A percentile compares a stretch with the other conserved stretches of the same genome.
Conservation (phyloP, 2,113 vertebrate species). For the western clawed frog (Xenopus tropicalis) region DNA sequence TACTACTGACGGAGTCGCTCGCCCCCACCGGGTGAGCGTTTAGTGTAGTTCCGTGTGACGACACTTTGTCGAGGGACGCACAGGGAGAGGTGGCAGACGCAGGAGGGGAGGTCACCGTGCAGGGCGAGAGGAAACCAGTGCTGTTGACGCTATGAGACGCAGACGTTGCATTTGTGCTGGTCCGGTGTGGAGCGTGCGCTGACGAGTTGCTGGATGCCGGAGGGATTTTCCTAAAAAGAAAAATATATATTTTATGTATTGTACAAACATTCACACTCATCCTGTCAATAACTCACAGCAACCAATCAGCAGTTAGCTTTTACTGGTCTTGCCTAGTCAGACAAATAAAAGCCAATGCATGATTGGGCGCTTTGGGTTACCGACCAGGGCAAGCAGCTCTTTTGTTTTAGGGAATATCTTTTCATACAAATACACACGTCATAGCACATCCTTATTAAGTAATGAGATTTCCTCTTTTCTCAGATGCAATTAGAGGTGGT, state of each 20-base stretch:
- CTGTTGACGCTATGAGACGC: conserved; percentile 68
- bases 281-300: too few species aligned
- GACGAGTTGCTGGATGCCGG: conserved; percentile 79
- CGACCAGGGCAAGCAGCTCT: too few species aligned
- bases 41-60: conserved; percentile 90
- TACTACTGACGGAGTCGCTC: conserved; percentile 81
- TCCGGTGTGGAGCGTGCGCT: conserved; percentile 75
- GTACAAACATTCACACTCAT: too few species aligned
- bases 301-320: too few species aligned
- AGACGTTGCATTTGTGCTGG: conserved; percentile 75
- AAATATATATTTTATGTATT: background rate
- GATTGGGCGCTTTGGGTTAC: too few species aligned
- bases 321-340: too few species aligned
- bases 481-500: too few species aligned
- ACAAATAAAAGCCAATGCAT: too few species aligned
- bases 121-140: conserved; percentile 76
- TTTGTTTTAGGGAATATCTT: too few species aligned
- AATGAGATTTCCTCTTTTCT: too few species aligned
- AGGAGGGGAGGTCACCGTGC: conserved; percentile 71
- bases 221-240: conserved; percentile 84
- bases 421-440: too few species aligned
- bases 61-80: conserved; percentile 76
- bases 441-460: too few species aligned
- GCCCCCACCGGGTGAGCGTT: conserved; percentile 82
- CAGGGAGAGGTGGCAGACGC: conserved; percentile 69